phyloP scores from a whole-genome alignment of 2,888 invertebrate species.

The Theristus sp. region DNA sequence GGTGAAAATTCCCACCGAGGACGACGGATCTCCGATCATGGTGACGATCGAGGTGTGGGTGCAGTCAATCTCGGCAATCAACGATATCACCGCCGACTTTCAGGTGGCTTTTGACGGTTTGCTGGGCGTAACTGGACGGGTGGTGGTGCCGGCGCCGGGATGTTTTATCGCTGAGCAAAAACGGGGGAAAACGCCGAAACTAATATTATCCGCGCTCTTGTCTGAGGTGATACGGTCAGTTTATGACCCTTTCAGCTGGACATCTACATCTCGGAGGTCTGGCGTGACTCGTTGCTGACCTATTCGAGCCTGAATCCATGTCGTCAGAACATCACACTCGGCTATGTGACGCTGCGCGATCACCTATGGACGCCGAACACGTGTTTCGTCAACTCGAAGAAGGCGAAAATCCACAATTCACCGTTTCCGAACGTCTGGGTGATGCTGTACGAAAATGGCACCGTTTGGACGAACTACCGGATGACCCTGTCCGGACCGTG shows the following conservation, averaged over 20 bases:
- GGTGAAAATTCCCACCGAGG: conserved; percentile 1
- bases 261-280: not conserved
- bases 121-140: too few relatives aligned
- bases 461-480: conserved; percentile 7
- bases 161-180: too few relatives aligned
- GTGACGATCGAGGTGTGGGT: conserved; percentile 1
- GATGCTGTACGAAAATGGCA: conserved; percentile 7
- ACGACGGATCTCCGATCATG: not conserved
- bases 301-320: not conserved
- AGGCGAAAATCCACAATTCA: conserved; percentile 3
- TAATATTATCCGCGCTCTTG: too few relatives aligned
- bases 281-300: not conserved
- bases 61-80: not conserved
- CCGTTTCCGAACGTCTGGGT: conserved; percentile 6
- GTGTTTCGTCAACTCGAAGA: conserved; percentile 6
- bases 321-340: not conserved
- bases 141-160: too few relatives aligned
- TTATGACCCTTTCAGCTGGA: too few relatives aligned
- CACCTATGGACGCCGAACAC: conserved; percentile 4
- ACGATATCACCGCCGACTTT: conserved; percentile 1
- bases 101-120: too few relatives aligned
- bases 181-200: too few relatives aligned
- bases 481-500: conserved; percentile 6
- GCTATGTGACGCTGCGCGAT: not conserved
- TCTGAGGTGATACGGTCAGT: too few relatives aligned